These are phyloP conservation scores for Bujurquina vittata DNA, from an alignment of 2,113 vertebrate genomes.

Conservation along the genomic window DNA sequence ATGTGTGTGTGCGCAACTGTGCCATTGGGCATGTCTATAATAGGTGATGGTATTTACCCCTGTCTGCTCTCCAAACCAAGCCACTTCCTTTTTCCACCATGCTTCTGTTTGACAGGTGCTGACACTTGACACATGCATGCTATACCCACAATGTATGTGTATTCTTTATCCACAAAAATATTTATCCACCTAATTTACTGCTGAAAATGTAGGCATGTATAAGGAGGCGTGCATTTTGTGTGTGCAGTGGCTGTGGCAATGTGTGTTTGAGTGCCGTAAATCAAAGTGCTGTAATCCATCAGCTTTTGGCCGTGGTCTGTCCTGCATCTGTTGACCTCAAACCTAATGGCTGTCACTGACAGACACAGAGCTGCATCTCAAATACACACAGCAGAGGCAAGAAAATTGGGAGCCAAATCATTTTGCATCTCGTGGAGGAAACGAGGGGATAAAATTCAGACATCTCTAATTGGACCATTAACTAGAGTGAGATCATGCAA, in stretches of 20 bases:
- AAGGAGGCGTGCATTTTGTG: background rate
- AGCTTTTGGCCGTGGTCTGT: conserved; percentile 47
- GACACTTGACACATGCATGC: conserved; percentile 38
- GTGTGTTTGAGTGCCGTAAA: conserved; percentile 17
- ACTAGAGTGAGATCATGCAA: conserved; percentile 24
- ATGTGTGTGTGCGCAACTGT: conserved; percentile 27
- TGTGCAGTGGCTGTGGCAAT: conserved; percentile 1
- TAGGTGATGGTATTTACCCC: conserved; percentile 79
- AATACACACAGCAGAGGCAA: background rate
- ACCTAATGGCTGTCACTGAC: conserved; percentile 32
- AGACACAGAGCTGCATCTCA: conserved; percentile 25
- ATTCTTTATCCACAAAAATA: conserved; percentile 20
- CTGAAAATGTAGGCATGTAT: background rate
- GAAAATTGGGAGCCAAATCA: conserved; percentile 2
- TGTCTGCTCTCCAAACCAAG: conserved; percentile 46
- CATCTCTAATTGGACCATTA: conserved; percentile 12
- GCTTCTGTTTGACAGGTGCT: conserved; percentile 58
- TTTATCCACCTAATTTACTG: conserved; percentile 15
- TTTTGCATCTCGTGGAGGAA: background rate
- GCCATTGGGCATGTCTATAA: conserved; percentile 75
- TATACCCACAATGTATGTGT: conserved; percentile 13
- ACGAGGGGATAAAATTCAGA: background rate
- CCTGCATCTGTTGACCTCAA: conserved; percentile 58
- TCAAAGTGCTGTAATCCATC: conserved; percentile 37
- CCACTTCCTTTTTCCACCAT: conserved; percentile 55